Conservation (phyloP, 2,113 vertebrate genomes). For the Cygnus buccinator region DNA sequence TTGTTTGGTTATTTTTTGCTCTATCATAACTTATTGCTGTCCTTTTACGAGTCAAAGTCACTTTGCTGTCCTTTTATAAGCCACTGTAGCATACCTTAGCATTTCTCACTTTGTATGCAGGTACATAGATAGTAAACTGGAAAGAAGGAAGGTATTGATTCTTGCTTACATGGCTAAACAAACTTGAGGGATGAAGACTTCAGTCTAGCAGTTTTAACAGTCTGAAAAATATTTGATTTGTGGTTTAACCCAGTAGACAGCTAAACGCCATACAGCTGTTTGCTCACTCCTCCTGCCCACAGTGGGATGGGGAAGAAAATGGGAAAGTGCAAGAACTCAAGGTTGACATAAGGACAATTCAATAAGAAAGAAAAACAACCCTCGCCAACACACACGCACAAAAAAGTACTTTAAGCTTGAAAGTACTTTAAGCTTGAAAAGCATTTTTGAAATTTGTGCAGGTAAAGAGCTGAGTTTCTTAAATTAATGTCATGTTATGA, state of each 20-base stretch:
- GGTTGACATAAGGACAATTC: neutral
- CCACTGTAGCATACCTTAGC: neutral
- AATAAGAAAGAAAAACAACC: neutral
- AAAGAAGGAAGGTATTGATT: neutral
- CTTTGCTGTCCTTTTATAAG: neutral
- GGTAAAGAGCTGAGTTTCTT: too few relatives aligned
- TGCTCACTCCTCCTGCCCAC: neutral
- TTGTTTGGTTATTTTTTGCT: neutral
- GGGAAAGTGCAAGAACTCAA: neutral
- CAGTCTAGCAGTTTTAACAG: neutral
- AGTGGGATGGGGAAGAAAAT: neutral
- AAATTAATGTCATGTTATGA: too few relatives aligned
- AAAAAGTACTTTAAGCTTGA: too few relatives aligned
- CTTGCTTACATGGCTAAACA: neutral
- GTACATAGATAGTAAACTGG: neutral
- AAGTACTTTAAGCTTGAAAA: too few relatives aligned
- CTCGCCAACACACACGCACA: too few relatives aligned
- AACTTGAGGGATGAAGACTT: neutral
- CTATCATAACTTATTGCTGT: neutral
- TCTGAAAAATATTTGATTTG: neutral
- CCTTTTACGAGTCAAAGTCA: neutral
- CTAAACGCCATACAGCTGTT: neutral
- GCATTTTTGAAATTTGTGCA: too few relatives aligned
- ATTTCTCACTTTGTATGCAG: neutral
- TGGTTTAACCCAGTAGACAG: neutral